phyloP scores from a whole-genome alignment of 1,140 invertebrate genomes.

The Chironomus tepperi region DNA sequence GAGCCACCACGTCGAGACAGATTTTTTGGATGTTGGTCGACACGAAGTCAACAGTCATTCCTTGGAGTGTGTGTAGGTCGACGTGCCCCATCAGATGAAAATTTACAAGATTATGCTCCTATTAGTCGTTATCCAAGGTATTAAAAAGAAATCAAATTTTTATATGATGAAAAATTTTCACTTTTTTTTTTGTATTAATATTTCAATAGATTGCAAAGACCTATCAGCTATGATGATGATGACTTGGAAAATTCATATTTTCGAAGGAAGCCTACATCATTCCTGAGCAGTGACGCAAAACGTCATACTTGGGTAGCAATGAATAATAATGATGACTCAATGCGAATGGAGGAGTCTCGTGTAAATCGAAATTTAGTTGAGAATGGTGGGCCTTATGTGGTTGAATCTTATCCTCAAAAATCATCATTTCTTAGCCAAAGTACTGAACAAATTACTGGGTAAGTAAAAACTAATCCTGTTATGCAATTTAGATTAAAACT shows the following conservation, averaged over 20 bases:
- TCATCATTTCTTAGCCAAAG: conserved; percentile 38
- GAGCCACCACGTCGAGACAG: conserved; percentile 60
- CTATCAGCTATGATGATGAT: conserved; percentile 43
- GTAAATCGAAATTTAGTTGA: not conserved
- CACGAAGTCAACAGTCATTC: conserved; percentile 47
- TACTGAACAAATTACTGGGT: conserved; percentile 35
- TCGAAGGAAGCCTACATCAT: conserved; percentile 60
- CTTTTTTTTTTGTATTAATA: not conserved
- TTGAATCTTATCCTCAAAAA: conserved; percentile 25
- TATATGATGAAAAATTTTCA: conserved; percentile 5
- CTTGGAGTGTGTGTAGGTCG: conserved; percentile 76
- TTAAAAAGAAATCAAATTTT: conserved; percentile 33
- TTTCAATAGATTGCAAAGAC: conserved; percentile 16
- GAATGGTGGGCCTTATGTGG: conserved; percentile 26
- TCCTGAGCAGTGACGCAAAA: conserved; percentile 57
- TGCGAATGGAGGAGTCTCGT: conserved; percentile 10
- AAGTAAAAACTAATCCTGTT: not conserved
- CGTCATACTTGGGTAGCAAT: conserved; percentile 60
- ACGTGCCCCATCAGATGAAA: conserved; percentile 74
- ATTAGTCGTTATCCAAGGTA: conserved; percentile 59
- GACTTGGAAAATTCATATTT: conserved; percentile 69
- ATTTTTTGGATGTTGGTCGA: conserved; percentile 78
- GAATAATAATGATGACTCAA: conserved; percentile 53
- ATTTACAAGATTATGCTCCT: conserved; percentile 64
- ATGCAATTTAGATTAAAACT: no score